Base-by-base conservation (phyloP, 2,113 vertebrate genomes). In the Tinamus guttatus region DNA sequence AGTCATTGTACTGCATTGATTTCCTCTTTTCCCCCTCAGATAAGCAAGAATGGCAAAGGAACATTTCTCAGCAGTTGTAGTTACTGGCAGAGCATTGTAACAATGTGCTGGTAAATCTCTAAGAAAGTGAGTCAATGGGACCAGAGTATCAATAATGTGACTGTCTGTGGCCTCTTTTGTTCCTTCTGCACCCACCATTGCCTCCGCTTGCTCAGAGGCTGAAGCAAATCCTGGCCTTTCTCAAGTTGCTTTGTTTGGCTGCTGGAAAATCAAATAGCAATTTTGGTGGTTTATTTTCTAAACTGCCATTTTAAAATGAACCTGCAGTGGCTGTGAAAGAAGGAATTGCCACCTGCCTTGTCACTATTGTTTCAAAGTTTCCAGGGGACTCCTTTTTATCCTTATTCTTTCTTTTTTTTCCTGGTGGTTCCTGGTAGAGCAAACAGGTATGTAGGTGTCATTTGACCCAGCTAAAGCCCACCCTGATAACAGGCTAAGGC, bases 1-100 rank as follows among this genome's bases (percentile, higher is more conserved):
- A 83, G 79, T 75, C 89, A 90, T 94, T 96, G 73, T 93, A 70
- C 51, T 78, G 51, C 85, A 97, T 96, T 94, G 95, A 95, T 97
- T 95, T 94, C 32, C 85, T 75, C 73, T 87, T 73, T 73, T 34
- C 32, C 41, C 40, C 36, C 40, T 91, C 89, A 87, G 89, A 65
- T 80, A 79, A 94, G 94, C 65, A 85, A 92, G 78, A 92, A 89
- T 73, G n/a, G 13, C 62, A 96, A 92, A n/a, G 74, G 93, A 96
- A 87, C 84, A 82, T 94, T 94, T 96, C 84, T 94, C 95, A 96
- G 95, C 91, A 93, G 87, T 73, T 90, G 60, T 64, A 91, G 93
- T 91, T 93, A 74, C 91, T 95, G 95, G 60, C 76, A 95, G 76
- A 36, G 34, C 80, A 75, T 58, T 83, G 60, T 80, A 93, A 95